These are phyloP conservation scores for Macrosiphum euphorbiae DNA, from an alignment of 2,888 invertebrate genomes.

Conservation along the genomic window DNA sequence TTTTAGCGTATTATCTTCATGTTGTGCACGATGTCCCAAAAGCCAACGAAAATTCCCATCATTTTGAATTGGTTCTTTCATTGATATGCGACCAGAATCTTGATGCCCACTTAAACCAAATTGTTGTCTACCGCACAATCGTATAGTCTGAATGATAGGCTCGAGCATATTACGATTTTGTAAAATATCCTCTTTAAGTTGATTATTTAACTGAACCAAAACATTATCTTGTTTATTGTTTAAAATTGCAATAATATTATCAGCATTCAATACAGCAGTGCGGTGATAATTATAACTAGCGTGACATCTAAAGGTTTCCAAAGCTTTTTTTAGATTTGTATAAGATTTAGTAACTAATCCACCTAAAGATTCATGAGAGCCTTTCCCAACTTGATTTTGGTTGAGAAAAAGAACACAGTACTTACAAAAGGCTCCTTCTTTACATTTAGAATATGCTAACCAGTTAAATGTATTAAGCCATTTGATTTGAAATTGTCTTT, in stretches of 20 bases:
- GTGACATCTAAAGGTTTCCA: slow-evolving; percentile 30
- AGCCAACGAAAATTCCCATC: slow-evolving; percentile 61
- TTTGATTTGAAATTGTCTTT: slow-evolving; percentile 32
- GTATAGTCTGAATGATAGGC: slow-evolving; percentile 39
- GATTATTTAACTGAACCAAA: slow-evolving; percentile 19
- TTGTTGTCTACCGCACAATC: slow-evolving; percentile 54
- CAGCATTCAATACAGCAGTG: slow-evolving; percentile 21
- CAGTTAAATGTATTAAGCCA: slow-evolving; percentile 32
- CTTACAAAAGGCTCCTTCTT: slow-evolving; percentile 45
- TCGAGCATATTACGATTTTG: background rate
- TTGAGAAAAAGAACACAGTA: slow-evolving; percentile 38
- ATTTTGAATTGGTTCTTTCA: slow-evolving; percentile 57
- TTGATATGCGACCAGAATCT: slow-evolving; percentile 46
- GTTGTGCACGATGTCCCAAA: slow-evolving; percentile 38
- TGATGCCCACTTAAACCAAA: slow-evolving; percentile 53
- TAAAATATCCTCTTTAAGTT: background rate
- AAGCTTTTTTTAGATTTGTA: slow-evolving; percentile 34
- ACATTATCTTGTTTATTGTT: slow-evolving; percentile 38
- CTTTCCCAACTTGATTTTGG: background rate
- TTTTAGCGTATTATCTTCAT: slow-evolving; percentile 45
- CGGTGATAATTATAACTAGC: slow-evolving; percentile 11
- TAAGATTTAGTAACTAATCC: slow-evolving; percentile 23
- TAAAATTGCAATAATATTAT: slow-evolving; percentile 31
- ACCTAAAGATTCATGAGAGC: slow-evolving; percentile 35
- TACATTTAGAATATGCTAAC: slow-evolving; percentile 32